A percentile compares a stretch with the other conserved stretches of the same genome.
Conservation (phyloP, 2,888 invertebrate species). For the Cremastobaeus sp. region DNA sequence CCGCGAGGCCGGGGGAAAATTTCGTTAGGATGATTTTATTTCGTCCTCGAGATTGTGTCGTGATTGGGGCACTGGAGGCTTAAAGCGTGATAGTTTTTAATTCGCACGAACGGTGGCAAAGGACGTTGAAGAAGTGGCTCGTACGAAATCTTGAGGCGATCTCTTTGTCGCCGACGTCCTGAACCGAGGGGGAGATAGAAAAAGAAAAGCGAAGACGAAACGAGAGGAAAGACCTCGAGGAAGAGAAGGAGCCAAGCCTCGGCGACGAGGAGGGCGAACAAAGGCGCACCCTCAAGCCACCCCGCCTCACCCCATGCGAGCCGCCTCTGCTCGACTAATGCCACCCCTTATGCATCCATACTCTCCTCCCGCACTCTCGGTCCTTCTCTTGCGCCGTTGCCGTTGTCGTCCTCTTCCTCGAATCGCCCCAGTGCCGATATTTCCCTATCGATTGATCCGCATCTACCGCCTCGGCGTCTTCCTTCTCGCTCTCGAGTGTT, state of each 20-base stretch:
- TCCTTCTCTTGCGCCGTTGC: slow-evolving; percentile 60
- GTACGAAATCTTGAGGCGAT: slow-evolving; percentile 58
- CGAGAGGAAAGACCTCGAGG: slow-evolving; percentile 64
- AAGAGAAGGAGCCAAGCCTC: slow-evolving; percentile 15
- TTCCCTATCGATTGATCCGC: slow-evolving; percentile 77
- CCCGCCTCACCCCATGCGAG: slow-evolving; percentile 51
- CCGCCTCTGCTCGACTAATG: slow-evolving; percentile 70
- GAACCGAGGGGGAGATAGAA: slow-evolving; percentile 53
- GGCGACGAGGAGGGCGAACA: slow-evolving; percentile 64
- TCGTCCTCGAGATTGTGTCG: slow-evolving; percentile 33
- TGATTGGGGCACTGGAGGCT: slow-evolving; percentile 48
- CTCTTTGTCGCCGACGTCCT: slow-evolving; percentile 58
- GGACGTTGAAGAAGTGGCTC: slow-evolving; percentile 62
- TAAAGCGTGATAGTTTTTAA: slow-evolving; percentile 59
- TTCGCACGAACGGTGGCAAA: slow-evolving; percentile 61
- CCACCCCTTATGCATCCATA: slow-evolving; percentile 74
- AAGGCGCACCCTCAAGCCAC: slow-evolving; percentile 64
- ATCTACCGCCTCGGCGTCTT: slow-evolving; percentile 63
- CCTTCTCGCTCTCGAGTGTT: slow-evolving; percentile 55
- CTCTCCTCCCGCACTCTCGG: slow-evolving; percentile 49
- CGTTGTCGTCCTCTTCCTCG: slow-evolving; percentile 63
- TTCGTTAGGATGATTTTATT: slow-evolving; percentile 24
- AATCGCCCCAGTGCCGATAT: slow-evolving; percentile 72
- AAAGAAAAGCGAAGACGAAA: slow-evolving; percentile 53
- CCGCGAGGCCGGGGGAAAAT: neutral